Base-by-base conservation (phyloP, 2,797 vertebrate species). In the Erethizon dorsatum region DNA sequence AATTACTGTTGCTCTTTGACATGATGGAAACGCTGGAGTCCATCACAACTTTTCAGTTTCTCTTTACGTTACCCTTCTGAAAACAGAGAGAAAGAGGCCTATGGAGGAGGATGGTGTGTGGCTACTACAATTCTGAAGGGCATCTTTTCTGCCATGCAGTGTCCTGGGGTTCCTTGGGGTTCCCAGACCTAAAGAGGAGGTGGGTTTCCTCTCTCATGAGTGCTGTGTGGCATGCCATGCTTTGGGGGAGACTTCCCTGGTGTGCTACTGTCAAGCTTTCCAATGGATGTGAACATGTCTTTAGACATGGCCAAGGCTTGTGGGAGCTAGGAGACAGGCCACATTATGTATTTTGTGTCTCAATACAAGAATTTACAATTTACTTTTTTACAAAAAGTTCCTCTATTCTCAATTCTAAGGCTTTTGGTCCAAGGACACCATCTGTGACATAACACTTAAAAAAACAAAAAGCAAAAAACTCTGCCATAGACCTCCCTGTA, bases 401-500 rank as follows among this genome's bases (percentile, higher is more conserved):
- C 87, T 97, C 90, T 47, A 85, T 54, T 97, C 71, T 96, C 65
- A 67, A 13, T 85, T 98, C 94, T 90, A 97, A 96, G 77, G 13
- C 22, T 86, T 92, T 84, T 95, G 59, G 75, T 9, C 85, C 1
- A 57, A 75, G 67, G 80, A 88, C 73, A 95, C 13, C 15, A 97
- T 92, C 52, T 1, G 0, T 50, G 85, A 73, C 54, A 59, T 96
- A 97, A 97, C 33, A 88, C 69, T 22, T 98, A 97, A 67, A 67
- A 95, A 85, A 67, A 91, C 45, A 78, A 31, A 24, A 15, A 56
- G 20, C 1, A 15, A 28, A 50, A 90, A n/a, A 9, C 37, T 90
- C 75, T 93, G 65, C 26, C 59, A 88, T 47, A 63, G 77, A 95
- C 88, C 89, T 37, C 92, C 41, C 56, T 88, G 45, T 73, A 54